Base-by-base conservation (phyloP, 1,140 invertebrate genomes). In the Drosophila rufa region DNA sequence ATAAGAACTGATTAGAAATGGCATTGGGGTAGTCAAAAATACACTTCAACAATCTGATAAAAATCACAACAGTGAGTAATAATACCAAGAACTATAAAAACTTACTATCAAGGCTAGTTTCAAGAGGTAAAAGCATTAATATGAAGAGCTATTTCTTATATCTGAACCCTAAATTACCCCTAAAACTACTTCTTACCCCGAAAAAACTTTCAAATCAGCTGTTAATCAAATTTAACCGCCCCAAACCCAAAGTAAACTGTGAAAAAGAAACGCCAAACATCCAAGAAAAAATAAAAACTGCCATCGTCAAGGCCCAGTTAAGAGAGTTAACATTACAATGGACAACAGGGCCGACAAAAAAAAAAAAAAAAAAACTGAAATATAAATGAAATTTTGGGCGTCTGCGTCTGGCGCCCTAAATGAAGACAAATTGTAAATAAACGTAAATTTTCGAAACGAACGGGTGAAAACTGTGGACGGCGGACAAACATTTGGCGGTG, bases 351-450 rank as follows among this genome's bases (percentile, higher is more conserved):
- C 50, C 48, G 56, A 75, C 27, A 6, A 30, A 6, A 46, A 56
- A 42, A 61, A 46, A 56, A 42, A 61, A 57, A 61, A 53, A 55
- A 62, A 38, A 27, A 73, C 9, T 47, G 25, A 43, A 73, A 55
- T 68, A 68, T 53, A 60, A 60, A 73, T 59, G 57, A 57, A 71
- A 57, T 59, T 46, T 62, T 60, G 46, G 56, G 57, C 60, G 53
- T 61, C 47, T 77, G 79, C 47, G 66, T 73, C 60, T 58, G 62
- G 69, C 80, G 83, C 84, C 84, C 84, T 74, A 89, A 87, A 87
- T 87, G 80, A 80, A 87, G 85, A 89, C 84, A 89, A 89, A 87
- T 87, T 87, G 84, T 84, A 89, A 87, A 87, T 87, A 89, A 87
- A 87, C 84, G 80, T 87, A 89, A 75, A 80, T 89, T 89, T 83